Conservation (phyloP, 2,113 vertebrate genomes). For the Sminthopsis crassicaudata region DNA sequence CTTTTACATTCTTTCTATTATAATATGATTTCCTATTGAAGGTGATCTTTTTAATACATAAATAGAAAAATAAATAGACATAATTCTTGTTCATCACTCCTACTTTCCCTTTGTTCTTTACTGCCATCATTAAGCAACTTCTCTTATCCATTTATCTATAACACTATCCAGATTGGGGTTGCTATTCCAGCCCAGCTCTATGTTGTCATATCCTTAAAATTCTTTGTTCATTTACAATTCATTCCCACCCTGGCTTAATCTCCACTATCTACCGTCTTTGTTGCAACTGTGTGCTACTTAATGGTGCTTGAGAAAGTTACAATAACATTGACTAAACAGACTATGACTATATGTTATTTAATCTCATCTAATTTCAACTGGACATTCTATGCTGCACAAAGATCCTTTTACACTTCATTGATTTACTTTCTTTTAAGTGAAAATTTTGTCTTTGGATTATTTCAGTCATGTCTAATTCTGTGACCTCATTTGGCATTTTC, state of each 20-base stretch:
- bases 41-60: not conserved
- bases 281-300: not conserved
- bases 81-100: not conserved
- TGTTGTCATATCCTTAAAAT: not conserved
- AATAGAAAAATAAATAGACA: not conserved
- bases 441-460: not conserved
- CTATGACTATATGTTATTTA: not conserved
- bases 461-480: no score
- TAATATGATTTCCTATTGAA: not conserved
- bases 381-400: not conserved
- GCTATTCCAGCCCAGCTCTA: not conserved
- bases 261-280: not conserved
- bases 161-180: not conserved
- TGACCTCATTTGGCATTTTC: no score
- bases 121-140: not conserved
- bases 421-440: not conserved
- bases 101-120: not conserved
- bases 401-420: not conserved
- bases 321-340: not conserved
- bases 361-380: not conserved
- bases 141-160: not conserved
- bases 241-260: not conserved
- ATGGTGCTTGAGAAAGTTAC: not conserved
- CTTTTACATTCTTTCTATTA: not conserved
- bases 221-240: not conserved